Evolutionary conservation across 23 tunicate species (phyloP).

Genomic region (Clavelina lepadiformis): DNA sequence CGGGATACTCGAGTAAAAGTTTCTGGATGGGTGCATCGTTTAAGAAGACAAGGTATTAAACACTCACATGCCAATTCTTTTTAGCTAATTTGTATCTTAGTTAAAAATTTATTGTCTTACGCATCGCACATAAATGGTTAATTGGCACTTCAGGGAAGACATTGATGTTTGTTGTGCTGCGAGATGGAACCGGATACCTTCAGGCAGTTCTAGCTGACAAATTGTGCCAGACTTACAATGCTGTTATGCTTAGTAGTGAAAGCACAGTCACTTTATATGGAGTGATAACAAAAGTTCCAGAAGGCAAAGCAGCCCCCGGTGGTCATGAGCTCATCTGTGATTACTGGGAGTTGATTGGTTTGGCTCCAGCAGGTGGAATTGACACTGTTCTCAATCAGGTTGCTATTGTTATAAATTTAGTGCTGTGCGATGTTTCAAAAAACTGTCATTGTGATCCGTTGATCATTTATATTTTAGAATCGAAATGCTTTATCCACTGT

Average conservation of each 20-base stretch:
- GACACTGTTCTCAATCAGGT: constrained; percentile 87
- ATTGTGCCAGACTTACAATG: constrained; percentile 84
- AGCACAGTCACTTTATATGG: constrained; percentile 79
- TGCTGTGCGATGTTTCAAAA: too few species aligned
- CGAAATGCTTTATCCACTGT: too few species aligned
- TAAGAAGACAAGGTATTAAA: constrained; percentile 79
- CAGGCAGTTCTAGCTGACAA: constrained; percentile 77
- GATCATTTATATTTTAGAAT: too few species aligned
- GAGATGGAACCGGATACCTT: constrained; percentile 89
- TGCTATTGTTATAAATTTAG: not conserved
- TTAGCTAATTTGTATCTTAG: too few species aligned
- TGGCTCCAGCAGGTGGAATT: constrained; percentile 95
- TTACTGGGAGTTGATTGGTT: constrained; percentile 83
- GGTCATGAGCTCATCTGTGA: constrained; percentile 95
- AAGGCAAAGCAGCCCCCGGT: constrained; percentile 88
- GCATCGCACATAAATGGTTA: too few species aligned
- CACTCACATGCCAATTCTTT: too few species aligned
- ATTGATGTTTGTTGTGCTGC: constrained; percentile 72
- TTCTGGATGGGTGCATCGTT: constrained; percentile 88
- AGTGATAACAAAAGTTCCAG: constrained; percentile 49
- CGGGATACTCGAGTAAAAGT: constrained; percentile 64
- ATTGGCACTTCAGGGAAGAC: constrained; percentile 83
- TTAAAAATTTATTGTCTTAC: too few species aligned
- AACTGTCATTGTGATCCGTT: too few species aligned
- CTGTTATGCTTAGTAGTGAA: constrained; percentile 65